phyloP scores from a whole-genome alignment of 1,140 invertebrate genomes.

The Drosophila malerkotliana region DNA sequence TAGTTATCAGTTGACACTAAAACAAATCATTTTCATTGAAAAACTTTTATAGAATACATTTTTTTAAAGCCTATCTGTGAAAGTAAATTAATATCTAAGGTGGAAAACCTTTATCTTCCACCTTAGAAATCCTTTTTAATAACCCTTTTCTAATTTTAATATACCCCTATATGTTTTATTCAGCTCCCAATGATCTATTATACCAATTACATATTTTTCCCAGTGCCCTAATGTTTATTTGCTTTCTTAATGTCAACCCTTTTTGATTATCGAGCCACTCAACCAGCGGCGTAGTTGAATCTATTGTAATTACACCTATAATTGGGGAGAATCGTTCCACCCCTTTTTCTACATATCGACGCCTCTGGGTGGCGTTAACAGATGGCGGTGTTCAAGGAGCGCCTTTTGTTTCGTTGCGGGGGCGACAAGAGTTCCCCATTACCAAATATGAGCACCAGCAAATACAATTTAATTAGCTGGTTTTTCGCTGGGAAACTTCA shows the following conservation, averaged over 20 bases:
- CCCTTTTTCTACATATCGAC: slow-evolving; percentile 3
- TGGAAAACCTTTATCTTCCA: too few relatives aligned
- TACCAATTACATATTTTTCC: slow-evolving; percentile 2
- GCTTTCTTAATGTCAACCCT: slow-evolving; percentile 44
- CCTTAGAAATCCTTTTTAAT: too few relatives aligned
- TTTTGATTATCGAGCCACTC: slow-evolving; percentile 23
- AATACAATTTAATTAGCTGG: slow-evolving; percentile 57
- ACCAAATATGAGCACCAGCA: slow-evolving; percentile 46
- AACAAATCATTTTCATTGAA: too few relatives aligned
- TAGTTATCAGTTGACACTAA: too few relatives aligned
- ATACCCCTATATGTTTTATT: too few relatives aligned
- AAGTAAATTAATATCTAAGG: too few relatives aligned
- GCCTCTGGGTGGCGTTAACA: slow-evolving; percentile 10
- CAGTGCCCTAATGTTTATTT: slow-evolving; percentile 5
- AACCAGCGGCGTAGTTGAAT: slow-evolving; percentile 19
- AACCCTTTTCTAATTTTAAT: too few relatives aligned
- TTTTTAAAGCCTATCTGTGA: too few relatives aligned
- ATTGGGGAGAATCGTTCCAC: slow-evolving; percentile 2
- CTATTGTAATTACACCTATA: slow-evolving; percentile 18
- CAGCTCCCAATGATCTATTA: too few relatives aligned
- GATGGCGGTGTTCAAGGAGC: slow-evolving; percentile 26
- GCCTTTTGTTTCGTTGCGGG: slow-evolving; percentile 22
- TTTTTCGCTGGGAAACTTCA: slow-evolving; percentile 47
- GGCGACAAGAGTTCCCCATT: slow-evolving; percentile 22
- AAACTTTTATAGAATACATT: too few relatives aligned